Percentiles rank a stretch among this genome's conserved stretches.
Conservation (phyloP, 2,888 invertebrate species). For the Cephonodes hylas region DNA sequence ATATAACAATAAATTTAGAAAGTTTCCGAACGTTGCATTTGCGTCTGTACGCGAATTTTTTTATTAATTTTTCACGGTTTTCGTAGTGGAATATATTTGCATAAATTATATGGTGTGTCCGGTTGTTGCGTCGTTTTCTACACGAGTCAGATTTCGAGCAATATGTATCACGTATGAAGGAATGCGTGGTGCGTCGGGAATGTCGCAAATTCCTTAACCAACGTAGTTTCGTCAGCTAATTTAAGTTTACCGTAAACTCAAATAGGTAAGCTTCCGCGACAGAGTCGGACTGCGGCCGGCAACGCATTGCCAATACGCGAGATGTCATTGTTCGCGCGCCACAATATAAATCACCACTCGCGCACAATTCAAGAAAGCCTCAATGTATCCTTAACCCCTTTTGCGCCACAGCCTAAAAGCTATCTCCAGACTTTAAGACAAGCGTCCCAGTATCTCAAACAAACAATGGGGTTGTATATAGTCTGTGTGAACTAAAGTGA, state of each 20-base stretch:
- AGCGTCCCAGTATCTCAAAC: slow-evolving; percentile 20
- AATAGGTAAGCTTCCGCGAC: slow-evolving; percentile 62
- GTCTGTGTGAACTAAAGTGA: slow-evolving; percentile 28
- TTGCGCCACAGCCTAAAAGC: slow-evolving; percentile 31
- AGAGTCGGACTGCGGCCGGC: slow-evolving; percentile 44
- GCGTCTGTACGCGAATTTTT: neutral
- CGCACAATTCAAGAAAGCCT: slow-evolving; percentile 46
- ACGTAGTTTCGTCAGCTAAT: slow-evolving; percentile 66
- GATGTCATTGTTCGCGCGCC: slow-evolving; percentile 72
- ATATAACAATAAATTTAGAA: slow-evolving; percentile 3
- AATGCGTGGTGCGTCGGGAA: neutral
- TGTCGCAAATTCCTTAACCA: slow-evolving; percentile 33
- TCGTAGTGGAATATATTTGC: neutral
- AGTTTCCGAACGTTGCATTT: slow-evolving; percentile 8
- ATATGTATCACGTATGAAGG: neutral
- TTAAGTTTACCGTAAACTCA: slow-evolving; percentile 74
- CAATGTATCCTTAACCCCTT: slow-evolving; percentile 49
- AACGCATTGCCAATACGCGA: slow-evolving; percentile 45
- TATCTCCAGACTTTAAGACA: slow-evolving; percentile 14
- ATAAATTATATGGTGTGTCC: neutral
- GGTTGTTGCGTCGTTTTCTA: neutral
- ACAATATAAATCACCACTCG: slow-evolving; percentile 72
- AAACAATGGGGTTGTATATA: slow-evolving; percentile 21
- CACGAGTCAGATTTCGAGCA: neutral
- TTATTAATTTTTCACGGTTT: slow-evolving; percentile 1